phyloP scores from a whole-genome alignment of 2,888 invertebrate species.

The Troides helena region DNA sequence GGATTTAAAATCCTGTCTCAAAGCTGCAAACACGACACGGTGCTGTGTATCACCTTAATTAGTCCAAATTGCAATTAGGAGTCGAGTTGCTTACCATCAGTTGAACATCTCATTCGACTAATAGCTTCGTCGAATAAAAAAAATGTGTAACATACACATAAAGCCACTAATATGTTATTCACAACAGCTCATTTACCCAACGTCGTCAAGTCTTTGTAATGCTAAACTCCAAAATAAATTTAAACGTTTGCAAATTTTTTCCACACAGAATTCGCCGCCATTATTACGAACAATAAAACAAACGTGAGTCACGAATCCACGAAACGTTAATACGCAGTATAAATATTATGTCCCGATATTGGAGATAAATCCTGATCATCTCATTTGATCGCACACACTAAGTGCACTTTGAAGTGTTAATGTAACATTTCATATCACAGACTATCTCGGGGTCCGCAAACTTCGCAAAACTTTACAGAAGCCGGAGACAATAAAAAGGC shows the following conservation, averaged over 20 bases:
- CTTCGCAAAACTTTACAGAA: background rate
- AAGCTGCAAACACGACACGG: too few species aligned
- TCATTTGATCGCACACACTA: conserved; percentile 45
- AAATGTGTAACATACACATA: background rate
- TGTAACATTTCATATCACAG: conserved; percentile 6
- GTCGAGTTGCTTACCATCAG: too few species aligned
- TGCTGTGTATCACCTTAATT: too few species aligned
- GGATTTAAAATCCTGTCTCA: too few species aligned
- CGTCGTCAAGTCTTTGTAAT: background rate
- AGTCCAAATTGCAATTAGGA: too few species aligned
- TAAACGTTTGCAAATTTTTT: conserved; percentile 14
- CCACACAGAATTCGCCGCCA: conserved; percentile 1
- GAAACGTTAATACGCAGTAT: conserved; percentile 46
- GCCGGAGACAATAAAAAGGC: background rate
- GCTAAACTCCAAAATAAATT: background rate
- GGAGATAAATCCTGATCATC: conserved; percentile 48
- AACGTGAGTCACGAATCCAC: conserved; percentile 51
- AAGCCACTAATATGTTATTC: too few species aligned
- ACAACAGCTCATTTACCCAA: background rate
- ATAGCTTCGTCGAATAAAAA: background rate
- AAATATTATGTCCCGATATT: conserved; percentile 48
- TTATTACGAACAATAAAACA: conserved; percentile 31
- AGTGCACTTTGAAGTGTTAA: conserved; percentile 31
- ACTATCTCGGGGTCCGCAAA: background rate
- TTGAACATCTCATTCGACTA: too few species aligned